A percentile compares a stretch with the other conserved stretches of the same genome.
phyloP scores from a whole-genome alignment of 2,113 vertebrate genomes.

The Rhynchopsitta pachyrhyncha region DNA sequence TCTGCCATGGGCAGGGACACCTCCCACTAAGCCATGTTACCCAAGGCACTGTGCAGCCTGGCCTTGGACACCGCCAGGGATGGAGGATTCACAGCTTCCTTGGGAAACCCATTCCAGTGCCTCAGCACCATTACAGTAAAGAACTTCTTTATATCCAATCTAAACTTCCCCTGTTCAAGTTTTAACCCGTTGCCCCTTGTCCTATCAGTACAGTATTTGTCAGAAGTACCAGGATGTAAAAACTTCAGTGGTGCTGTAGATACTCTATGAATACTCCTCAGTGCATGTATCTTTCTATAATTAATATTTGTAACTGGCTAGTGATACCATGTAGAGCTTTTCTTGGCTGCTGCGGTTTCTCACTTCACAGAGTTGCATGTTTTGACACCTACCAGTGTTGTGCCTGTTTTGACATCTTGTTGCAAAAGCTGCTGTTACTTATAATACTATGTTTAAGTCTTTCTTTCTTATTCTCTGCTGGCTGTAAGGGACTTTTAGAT shows the following conservation, averaged over 20 bases:
- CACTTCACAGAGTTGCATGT: neutral
- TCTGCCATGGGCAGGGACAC: too few species aligned
- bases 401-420: neutral
- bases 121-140: too few species aligned
- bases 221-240: neutral
- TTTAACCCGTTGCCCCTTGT: too few species aligned
- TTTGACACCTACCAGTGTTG: neutral
- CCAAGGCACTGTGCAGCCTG: too few species aligned
- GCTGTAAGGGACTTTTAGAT: neutral
- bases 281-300: neutral
- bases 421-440: neutral
- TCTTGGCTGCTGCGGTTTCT: neutral
- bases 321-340: neutral
- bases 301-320: neutral
- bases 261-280: neutral
- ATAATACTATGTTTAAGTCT: rapidly evolving
- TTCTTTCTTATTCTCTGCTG: neutral
- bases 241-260: neutral
- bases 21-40: too few species aligned
- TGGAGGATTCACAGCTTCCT: too few species aligned
- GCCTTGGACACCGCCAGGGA: too few species aligned
- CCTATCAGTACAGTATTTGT: neutral
- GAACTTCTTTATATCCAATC: too few species aligned
- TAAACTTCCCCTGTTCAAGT: too few species aligned
- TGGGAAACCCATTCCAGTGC: too few species aligned